Evolutionary conservation across 2,888 invertebrate species (phyloP).

Genomic region (Lycia hirtaria): DNA sequence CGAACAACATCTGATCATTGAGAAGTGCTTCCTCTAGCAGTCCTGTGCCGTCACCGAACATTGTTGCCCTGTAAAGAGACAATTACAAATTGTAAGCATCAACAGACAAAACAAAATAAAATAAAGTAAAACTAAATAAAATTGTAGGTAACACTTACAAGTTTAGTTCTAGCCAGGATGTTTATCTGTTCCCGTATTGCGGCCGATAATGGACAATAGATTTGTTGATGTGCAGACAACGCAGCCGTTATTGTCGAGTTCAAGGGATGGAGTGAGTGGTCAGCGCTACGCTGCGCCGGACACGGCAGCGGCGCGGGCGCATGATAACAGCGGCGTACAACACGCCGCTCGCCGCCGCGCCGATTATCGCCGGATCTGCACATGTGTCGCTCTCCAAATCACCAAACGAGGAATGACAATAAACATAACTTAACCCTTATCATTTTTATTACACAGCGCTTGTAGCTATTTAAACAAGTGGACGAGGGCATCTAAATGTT

Average conservation of each 20-base stretch:
- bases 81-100: conserved; percentile 30
- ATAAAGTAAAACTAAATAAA: neutral
- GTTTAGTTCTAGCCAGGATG: conserved; percentile 40
- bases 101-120: conserved; percentile 6
- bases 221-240: conserved; percentile 52
- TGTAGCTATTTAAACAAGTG: neutral
- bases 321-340: conserved; percentile 70
- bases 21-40: conserved; percentile 69
- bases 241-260: conserved; percentile 65
- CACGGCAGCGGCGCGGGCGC: conserved; percentile 58
- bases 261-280: conserved; percentile 66
- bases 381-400: conserved; percentile 40
- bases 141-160: conserved; percentile 32
- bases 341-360: conserved; percentile 34
- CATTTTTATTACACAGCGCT: neutral
- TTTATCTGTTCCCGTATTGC: conserved; percentile 25
- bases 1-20: conserved; percentile 72
- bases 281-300: conserved; percentile 63
- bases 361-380: conserved; percentile 73
- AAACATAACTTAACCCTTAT: conserved; percentile 27
- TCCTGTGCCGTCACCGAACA: conserved; percentile 69
- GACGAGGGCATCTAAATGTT: neutral
- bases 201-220: conserved; percentile 41
- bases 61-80: conserved; percentile 61
- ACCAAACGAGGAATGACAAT: conserved; percentile 33